Evolutionary conservation across 2,797 vertebrate species (phyloP).

Genomic region (Geotrypetes seraphini): DNA sequence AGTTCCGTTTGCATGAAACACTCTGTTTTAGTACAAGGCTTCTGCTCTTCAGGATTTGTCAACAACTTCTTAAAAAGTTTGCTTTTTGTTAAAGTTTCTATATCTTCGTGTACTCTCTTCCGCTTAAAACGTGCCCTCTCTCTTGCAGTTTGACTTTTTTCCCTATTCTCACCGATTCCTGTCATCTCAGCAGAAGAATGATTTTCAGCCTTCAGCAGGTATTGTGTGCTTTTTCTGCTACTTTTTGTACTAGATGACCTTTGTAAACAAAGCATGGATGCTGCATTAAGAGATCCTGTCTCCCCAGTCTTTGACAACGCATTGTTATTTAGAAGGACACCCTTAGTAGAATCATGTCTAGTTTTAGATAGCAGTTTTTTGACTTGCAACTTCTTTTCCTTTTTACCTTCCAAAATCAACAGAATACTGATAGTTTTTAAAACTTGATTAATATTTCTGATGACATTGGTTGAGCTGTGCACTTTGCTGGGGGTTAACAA

Average conservation of each 20-base stretch:
- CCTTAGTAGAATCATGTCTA: no score
- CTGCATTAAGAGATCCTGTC: neutral
- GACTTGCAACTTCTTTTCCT: no score
- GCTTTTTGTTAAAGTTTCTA: neutral
- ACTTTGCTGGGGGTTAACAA: constrained; percentile 2
- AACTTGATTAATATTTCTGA: neutral
- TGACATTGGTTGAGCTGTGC: no score
- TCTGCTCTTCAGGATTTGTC: neutral
- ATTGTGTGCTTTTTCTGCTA: neutral
- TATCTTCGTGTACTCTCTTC: neutral
- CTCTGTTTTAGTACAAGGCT: neutral
- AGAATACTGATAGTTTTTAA: neutral
- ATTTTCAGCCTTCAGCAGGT: neutral
- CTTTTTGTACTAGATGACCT: neutral
- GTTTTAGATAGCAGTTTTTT: no score
- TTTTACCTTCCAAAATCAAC: neutral
- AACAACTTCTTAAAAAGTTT: neutral
- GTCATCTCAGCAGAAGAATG: neutral
- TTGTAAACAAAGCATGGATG: constrained; percentile 6
- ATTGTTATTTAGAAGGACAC: no score
- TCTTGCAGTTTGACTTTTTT: neutral
- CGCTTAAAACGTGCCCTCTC: neutral
- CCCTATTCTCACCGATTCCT: no score
- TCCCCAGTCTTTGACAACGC: no score
- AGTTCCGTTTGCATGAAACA: no score